phyloP scores from a whole-genome alignment of 2,113 vertebrate species.

The Casuarius casuarius region DNA sequence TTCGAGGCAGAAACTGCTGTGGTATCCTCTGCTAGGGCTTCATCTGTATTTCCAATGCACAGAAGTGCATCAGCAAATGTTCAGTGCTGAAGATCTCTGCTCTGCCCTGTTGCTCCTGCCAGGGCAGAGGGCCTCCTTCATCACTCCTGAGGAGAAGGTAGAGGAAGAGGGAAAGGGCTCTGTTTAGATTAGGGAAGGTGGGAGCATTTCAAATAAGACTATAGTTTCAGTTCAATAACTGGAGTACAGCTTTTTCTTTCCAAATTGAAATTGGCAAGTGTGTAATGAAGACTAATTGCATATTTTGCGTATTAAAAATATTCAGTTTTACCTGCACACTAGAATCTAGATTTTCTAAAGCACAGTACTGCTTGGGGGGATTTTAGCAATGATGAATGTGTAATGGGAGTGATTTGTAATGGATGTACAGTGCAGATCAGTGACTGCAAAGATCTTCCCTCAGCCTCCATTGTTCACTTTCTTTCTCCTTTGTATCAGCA shows the following conservation, averaged over 20 bases:
- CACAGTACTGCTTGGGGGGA: background rate
- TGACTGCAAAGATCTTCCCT: background rate
- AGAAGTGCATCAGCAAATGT: background rate
- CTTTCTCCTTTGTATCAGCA: background rate
- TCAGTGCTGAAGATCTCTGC: background rate
- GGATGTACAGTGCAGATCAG: background rate
- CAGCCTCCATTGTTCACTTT: background rate
- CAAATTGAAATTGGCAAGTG: conserved; percentile 6
- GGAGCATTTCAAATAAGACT: conserved; percentile 5
- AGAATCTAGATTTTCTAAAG: background rate
- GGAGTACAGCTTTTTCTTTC: background rate
- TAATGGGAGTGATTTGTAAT: background rate
- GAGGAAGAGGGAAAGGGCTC: background rate
- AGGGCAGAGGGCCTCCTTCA: background rate
- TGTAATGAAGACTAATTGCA: conserved; percentile 4
- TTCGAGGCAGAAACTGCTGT: background rate
- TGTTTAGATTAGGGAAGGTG: background rate
- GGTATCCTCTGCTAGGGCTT: background rate
- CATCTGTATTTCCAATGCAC: background rate
- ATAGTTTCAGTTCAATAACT: background rate
- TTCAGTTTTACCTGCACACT: background rate
- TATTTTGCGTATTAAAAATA: background rate
- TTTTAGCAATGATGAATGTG: background rate
- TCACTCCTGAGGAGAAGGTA: background rate
- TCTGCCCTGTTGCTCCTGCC: background rate